Evolutionary conservation across 2,797 vertebrate species (phyloP).

Genomic region (Halcyon badia): DNA sequence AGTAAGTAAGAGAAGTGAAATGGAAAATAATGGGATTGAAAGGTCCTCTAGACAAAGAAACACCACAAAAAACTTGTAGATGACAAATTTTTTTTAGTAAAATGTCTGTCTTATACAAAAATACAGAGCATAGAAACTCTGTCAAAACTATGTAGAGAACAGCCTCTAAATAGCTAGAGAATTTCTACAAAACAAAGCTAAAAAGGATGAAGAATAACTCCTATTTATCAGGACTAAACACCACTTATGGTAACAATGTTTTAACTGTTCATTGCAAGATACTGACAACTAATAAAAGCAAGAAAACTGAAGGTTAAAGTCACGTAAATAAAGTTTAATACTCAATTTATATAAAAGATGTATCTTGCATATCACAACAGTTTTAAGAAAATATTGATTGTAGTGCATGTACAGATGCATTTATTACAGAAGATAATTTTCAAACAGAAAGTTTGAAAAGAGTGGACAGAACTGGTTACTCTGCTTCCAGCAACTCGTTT

Average conservation of each 20-base stretch:
- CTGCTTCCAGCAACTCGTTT: conserved; percentile 46
- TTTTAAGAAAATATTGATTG: conserved; percentile 8
- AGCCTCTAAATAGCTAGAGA: neutral
- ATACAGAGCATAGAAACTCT: neutral
- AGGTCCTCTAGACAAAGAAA: neutral
- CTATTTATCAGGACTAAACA: neutral
- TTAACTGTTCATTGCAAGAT: neutral
- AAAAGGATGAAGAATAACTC: neutral
- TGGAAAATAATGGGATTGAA: neutral
- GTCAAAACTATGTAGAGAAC: neutral
- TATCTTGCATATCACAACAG: neutral
- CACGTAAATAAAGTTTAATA: neutral
- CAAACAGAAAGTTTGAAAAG: conserved; percentile 16
- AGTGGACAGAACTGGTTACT: neutral
- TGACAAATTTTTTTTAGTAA: neutral
- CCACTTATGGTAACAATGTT: neutral
- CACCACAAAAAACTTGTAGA: neutral
- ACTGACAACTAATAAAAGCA: neutral
- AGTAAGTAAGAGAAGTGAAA: neutral
- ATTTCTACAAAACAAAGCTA: neutral
- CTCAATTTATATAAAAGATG: neutral
- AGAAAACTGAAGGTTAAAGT: neutral
- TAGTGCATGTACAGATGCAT: neutral
- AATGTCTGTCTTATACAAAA: neutral
- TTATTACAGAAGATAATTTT: neutral